Percentiles rank a stretch among this genome's conserved stretches.
Evolutionary conservation across 2,888 invertebrate genomes (phyloP).

Genomic region (Lithophane leautieri): DNA sequence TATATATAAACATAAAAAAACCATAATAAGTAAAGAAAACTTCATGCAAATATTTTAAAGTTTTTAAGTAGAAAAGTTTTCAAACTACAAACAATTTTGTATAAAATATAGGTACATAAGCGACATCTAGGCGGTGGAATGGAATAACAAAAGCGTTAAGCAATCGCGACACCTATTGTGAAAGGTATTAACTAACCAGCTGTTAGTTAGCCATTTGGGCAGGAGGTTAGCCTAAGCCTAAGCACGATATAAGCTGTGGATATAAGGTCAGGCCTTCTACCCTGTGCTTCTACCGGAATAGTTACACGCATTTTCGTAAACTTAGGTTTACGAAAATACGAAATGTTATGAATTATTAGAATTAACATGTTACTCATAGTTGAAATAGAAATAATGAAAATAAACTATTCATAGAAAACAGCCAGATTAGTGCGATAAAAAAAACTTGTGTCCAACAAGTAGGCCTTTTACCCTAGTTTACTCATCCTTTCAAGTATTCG

Average conservation of each 20-base stretch:
- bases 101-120: not conserved
- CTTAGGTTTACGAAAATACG: too few species aligned
- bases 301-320: not conserved
- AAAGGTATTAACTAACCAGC: slow-evolving; percentile 21
- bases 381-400: not conserved
- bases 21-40: not conserved
- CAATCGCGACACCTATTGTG: slow-evolving; percentile 41
- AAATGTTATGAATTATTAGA: not conserved
- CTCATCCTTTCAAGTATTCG: not conserved
- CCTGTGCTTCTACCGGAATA: not conserved
- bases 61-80: not conserved
- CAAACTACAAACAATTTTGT: not conserved
- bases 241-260: too few species aligned
- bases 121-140: slow-evolving; percentile 56
- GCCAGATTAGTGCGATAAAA: not conserved
- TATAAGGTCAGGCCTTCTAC: too few species aligned
- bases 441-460: not conserved
- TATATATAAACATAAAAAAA: not conserved
- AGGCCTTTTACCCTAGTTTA: slow-evolving; percentile 13
- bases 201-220: too few species aligned
- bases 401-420: not conserved
- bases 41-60: not conserved
- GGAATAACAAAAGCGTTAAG: not conserved
- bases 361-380: not conserved
- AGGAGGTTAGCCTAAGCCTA: too few species aligned